Conservation (phyloP, 2,888 invertebrate species). For the Sceliomorpha sp. region DNA sequence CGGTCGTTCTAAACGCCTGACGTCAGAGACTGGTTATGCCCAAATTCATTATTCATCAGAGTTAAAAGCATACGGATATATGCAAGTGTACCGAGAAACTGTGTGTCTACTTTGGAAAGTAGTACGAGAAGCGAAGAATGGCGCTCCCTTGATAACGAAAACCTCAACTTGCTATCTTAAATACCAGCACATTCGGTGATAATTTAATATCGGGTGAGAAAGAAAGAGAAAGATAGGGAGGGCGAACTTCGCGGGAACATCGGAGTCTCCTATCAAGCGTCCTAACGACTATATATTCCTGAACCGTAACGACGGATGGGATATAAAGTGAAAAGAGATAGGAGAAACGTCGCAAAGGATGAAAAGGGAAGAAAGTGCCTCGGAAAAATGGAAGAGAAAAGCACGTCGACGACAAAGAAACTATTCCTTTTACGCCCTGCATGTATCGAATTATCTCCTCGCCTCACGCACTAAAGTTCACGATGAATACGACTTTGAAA, state of each 20-base stretch:
- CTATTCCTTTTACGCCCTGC: conserved; percentile 29
- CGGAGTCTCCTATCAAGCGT: conserved; percentile 42
- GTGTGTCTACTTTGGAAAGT: conserved; percentile 5
- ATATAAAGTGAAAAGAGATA: conserved; percentile 24
- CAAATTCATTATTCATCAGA: too few species aligned
- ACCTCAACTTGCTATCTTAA: conserved; percentile 33
- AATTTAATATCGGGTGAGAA: conserved; percentile 50
- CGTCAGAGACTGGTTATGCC: too few species aligned
- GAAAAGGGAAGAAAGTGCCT: not conserved
- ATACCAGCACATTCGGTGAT: conserved; percentile 34
- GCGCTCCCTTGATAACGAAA: conserved; percentile 21
- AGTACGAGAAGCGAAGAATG: conserved; percentile 27
- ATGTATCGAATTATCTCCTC: conserved; percentile 37
- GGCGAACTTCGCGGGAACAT: conserved; percentile 44
- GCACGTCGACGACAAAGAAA: conserved; percentile 16
- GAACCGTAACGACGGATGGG: conserved; percentile 25
- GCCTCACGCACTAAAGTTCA: conserved; percentile 11
- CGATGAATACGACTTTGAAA: not conserved
- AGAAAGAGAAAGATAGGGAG: conserved; percentile 4
- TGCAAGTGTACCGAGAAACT: not conserved
- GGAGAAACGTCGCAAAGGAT: conserved; percentile 23
- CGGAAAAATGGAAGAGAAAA: conserved; percentile 8
- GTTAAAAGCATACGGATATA: too few species aligned
- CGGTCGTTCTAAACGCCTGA: too few species aligned
- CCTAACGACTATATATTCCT: conserved; percentile 27